A percentile compares a stretch with the other conserved stretches of the same genome.
These are phyloP conservation scores for Cinclus mexicanus DNA, from an alignment of 2,113 vertebrate species.

Conservation along the genomic window DNA sequence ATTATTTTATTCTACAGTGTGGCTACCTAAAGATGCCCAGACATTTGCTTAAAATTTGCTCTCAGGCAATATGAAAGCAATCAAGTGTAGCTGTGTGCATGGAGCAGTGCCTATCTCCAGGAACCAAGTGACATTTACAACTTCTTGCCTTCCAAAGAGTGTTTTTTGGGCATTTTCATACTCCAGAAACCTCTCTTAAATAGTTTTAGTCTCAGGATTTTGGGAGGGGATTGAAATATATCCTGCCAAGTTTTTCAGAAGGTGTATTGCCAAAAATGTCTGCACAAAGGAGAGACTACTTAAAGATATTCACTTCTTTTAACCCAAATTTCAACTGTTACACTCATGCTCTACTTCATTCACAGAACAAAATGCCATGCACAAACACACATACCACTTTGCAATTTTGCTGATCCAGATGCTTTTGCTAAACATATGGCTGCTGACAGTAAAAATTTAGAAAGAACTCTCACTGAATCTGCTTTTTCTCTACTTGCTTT, in stretches of 20 bases:
- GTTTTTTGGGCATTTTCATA: not conserved
- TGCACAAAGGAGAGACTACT: conserved; percentile 7
- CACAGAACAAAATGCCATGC: not conserved
- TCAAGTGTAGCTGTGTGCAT: not conserved
- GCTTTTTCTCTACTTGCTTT: conserved; percentile 11
- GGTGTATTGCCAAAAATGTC: conserved; percentile 45
- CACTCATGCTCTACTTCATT: not conserved
- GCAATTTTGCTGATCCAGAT: conserved; percentile 5
- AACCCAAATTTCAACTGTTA: not conserved
- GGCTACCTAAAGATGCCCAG: not conserved
- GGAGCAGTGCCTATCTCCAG: not conserved
- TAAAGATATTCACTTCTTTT: not conserved
- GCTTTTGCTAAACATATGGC: conserved; percentile 16
- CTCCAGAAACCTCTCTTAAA: conserved; percentile 10
- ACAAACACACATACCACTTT: not conserved
- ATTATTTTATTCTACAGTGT: not conserved
- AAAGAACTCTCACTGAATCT: not conserved
- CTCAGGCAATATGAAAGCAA: not conserved
- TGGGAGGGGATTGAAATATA: not conserved
- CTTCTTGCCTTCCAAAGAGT: not conserved
- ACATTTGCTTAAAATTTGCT: not conserved
- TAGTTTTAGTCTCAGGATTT: conserved; percentile 4
- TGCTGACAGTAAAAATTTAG: conserved; percentile 23
- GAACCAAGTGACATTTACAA: not conserved
- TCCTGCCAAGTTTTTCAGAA: conserved; percentile 26